Base-by-base conservation (phyloP, 2,797 vertebrate species). In the Siniperca undulata region DNA sequence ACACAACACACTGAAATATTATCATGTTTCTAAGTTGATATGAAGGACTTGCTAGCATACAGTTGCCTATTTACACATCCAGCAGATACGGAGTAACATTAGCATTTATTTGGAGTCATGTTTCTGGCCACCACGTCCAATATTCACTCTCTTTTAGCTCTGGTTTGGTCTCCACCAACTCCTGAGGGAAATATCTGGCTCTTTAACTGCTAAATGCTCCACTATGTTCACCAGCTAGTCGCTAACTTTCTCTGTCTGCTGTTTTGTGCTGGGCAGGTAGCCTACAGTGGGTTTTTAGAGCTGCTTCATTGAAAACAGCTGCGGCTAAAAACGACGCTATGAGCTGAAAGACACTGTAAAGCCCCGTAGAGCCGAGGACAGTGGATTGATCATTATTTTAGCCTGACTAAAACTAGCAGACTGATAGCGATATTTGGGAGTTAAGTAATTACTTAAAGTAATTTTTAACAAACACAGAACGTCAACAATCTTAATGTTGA, bases 191-290 rank as follows among this genome's bases (percentile, higher is more conserved):
- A 70, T 17, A 5, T 53, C 2, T 36, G 27, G 22, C n/a, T 72
- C 24, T 48, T 79, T 3, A 67, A 19, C 20, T 59, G 30, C 9
- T 42, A 73, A 36, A 60, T 36, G 17, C 30, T 2, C 11, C 7
- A 42, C 50, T 46, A 24, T 61, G 8, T 70, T 73, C 64, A 69
- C 24, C 27, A 55, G 36, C n/a, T 58, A 27, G 61, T 74, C 27
- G 12, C 24, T 19, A 74, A 42, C 30, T 36, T 3, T 46, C 11
- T 70, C 27, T 56, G 9, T 66, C 17, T 73, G 62, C 44, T 69
- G 59, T 77, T 67, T 78, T 55, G 48, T 56, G 70, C 8, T 13
- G n/a, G 40, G 24, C 46, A 70, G 53, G 61, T 27, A 30, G 30
- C 0, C 0, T 11, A 44, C 36, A 27, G 38, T 71, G 36, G 24